phyloP scores from a whole-genome alignment of 2,797 vertebrate species.

The Eurystomus glaucurus region DNA sequence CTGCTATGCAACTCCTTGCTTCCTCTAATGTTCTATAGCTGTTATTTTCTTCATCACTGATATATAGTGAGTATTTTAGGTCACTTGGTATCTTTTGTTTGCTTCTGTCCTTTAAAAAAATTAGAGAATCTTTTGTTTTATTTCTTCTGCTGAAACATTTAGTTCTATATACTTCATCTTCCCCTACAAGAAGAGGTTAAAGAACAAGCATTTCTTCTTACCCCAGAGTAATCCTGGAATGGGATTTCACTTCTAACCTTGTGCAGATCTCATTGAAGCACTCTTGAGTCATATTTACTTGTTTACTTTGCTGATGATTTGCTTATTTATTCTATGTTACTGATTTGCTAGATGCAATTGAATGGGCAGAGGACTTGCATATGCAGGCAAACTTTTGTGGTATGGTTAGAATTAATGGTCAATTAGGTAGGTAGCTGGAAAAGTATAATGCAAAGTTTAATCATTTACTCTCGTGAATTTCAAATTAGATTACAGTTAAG shows the following conservation, averaged over 20 bases:
- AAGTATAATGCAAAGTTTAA: background rate
- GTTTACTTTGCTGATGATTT: background rate
- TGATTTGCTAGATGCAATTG: background rate
- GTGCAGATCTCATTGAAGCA: background rate
- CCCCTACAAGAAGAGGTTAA: background rate
- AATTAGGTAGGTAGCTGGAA: background rate
- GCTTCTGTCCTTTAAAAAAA: background rate
- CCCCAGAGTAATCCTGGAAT: background rate
- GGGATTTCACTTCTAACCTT: background rate
- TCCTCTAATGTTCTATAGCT: background rate
- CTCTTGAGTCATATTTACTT: background rate
- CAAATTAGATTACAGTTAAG: background rate
- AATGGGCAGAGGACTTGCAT: background rate
- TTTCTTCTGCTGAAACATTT: background rate
- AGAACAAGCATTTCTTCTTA: background rate
- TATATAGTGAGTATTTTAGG: background rate
- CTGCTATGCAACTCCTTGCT: background rate
- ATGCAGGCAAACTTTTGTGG: background rate
- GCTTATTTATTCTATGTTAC: background rate
- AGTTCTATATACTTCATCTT: background rate
- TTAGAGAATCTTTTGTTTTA: background rate
- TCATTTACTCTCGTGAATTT: background rate
- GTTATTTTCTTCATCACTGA: background rate
- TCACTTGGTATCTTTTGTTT: background rate
- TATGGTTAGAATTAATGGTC: background rate